Evolutionary conservation across 2,113 vertebrate genomes (phyloP).

Genomic region (Brachirus orientalis): DNA sequence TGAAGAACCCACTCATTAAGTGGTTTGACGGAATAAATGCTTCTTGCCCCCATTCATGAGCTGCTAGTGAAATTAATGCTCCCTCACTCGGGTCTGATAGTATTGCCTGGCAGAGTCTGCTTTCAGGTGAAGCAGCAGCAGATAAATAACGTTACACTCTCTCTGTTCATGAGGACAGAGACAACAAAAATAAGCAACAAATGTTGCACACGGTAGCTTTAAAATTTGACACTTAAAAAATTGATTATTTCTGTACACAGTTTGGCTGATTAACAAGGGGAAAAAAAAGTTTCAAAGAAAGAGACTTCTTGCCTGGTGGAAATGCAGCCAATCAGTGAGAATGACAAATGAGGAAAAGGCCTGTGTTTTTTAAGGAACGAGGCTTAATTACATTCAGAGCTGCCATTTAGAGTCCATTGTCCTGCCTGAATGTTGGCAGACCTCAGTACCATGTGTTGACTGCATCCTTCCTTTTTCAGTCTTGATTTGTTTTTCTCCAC

Average conservation of each 20-base stretch:
- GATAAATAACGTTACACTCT: too few relatives aligned
- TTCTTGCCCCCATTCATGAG: too few relatives aligned
- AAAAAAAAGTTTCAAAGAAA: conserved; percentile 11
- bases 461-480: conserved; percentile 57
- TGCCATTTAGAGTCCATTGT: conserved; percentile 70
- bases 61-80: too few relatives aligned
- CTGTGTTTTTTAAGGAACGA: conserved; percentile 55
- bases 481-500: conserved; percentile 58
- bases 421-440: conserved; percentile 59
- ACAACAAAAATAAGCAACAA: too few relatives aligned
- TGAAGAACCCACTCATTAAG: too few relatives aligned
- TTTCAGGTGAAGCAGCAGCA: too few relatives aligned
- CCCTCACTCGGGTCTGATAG: too few relatives aligned
- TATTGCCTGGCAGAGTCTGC: too few relatives aligned
- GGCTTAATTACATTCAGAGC: conserved; percentile 69
- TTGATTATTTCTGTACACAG: background rate
- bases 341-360: conserved; percentile 42
- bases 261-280: conserved; percentile 18
- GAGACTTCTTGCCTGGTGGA: conserved; percentile 25
- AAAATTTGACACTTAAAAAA: background rate
- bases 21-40: too few relatives aligned
- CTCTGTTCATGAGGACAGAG: too few relatives aligned
- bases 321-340: conserved; percentile 49
- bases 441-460: conserved; percentile 55
- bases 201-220: too few relatives aligned